These are phyloP conservation scores for Copidosoma aretas DNA, from an alignment of 2,888 invertebrate species.

Conservation along the genomic window DNA sequence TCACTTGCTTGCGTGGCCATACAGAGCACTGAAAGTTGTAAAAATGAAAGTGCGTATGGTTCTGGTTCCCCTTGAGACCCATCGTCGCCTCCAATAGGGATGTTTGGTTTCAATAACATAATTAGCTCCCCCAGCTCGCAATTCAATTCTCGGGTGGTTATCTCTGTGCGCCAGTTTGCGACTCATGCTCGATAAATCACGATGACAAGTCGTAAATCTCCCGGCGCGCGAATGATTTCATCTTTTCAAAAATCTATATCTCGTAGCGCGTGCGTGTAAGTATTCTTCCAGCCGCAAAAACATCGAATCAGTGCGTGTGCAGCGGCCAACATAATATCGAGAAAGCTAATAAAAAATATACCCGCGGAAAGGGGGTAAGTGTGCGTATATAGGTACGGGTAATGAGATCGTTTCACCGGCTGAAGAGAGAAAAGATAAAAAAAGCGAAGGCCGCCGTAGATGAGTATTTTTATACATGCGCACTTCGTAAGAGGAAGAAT, in stretches of 20 bases:
- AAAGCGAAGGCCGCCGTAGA: neutral
- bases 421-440: constrained; percentile 10
- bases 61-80: no score
- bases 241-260: neutral
- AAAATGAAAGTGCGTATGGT: neutral
- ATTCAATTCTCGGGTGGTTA: neutral
- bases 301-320: neutral
- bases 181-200: neutral
- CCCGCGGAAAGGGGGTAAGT: constrained; percentile 28
- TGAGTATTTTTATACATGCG: neutral
- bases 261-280: neutral
- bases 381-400: neutral
- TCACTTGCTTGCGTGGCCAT: constrained; percentile 12
- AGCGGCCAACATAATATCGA: constrained; percentile 28
- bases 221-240: constrained; percentile 1
- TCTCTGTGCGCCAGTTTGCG: neutral
- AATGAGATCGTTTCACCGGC: constrained; percentile 38
- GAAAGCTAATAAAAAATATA: constrained; percentile 32
- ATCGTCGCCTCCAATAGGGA: no score
- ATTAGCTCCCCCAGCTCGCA: neutral
- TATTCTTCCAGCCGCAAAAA: neutral
- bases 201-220: neutral
- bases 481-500: constrained; percentile 6
- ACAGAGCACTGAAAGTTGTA: neutral
- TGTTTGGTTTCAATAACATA: no score